These are phyloP conservation scores for Ornithoptera alexandrae DNA, from an alignment of 2,888 invertebrate species.

Conservation along the genomic window DNA sequence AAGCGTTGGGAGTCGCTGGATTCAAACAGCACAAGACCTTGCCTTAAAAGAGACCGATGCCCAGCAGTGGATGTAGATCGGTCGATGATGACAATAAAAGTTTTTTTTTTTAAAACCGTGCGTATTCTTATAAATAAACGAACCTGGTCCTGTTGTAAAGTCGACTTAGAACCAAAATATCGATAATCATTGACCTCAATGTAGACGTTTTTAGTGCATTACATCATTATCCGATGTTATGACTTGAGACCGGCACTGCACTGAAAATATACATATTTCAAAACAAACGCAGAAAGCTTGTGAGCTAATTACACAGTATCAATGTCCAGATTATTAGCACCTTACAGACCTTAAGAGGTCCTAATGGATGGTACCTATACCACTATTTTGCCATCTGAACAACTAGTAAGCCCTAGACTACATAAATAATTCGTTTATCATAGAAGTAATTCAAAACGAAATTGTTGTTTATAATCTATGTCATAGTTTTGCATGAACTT, in stretches of 20 bases:
- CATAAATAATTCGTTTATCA: no score
- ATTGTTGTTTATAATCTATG: no score
- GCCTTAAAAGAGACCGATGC: no score
- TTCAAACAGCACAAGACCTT: no score
- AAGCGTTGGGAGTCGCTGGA: no score
- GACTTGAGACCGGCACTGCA: conserved; percentile 35
- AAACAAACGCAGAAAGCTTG: conserved; percentile 15
- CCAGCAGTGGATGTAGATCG: no score
- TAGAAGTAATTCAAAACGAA: no score
- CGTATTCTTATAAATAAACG: neutral
- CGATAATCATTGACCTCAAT: conserved; percentile 43
- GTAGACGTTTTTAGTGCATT: conserved; percentile 43
- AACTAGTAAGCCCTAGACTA: neutral
- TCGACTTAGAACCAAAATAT: neutral
- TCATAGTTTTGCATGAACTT: no score
- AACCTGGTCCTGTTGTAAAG: neutral
- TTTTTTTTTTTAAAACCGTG: neutral
- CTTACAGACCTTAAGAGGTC: neutral
- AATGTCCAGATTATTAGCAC: neutral
- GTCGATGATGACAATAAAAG: no score
- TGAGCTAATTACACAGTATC: conserved; percentile 2
- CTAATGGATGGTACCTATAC: no score
- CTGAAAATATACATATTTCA: conserved; percentile 31
- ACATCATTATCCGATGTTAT: conserved; percentile 45
- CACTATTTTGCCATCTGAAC: no score